Percentiles rank a stretch among this genome's conserved stretches.
These are phyloP conservation scores for Limnephilus lunatus DNA, from an alignment of 2,888 invertebrate species.

Conservation along the genomic window DNA sequence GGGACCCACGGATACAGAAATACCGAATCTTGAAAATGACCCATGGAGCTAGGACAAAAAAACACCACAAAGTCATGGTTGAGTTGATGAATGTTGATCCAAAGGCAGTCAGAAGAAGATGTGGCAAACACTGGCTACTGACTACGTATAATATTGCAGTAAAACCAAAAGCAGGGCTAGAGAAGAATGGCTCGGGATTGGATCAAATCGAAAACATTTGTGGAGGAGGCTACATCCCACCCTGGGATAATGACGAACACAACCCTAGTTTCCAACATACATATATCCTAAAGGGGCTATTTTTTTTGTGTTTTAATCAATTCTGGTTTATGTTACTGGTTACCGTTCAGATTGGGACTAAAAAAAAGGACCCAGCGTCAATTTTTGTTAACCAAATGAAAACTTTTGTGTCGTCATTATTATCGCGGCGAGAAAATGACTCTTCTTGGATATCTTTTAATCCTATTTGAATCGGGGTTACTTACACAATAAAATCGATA, in stretches of 20 bases:
- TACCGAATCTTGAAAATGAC: too few relatives aligned
- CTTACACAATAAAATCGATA: not conserved
- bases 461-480: not conserved
- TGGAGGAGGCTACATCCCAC: not conserved
- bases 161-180: not conserved
- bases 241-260: not conserved
- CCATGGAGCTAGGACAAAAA: too few relatives aligned
- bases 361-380: not conserved
- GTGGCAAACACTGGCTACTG: too few relatives aligned
- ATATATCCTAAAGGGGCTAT: too few relatives aligned
- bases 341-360: not conserved
- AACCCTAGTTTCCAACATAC: not conserved
- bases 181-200: not conserved
- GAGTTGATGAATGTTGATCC: too few relatives aligned
- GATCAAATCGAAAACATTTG: not conserved
- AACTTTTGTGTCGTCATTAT: not conserved
- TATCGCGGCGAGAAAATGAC: not conserved
- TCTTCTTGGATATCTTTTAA: not conserved
- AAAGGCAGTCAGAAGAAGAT: too few relatives aligned
- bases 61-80: too few relatives aligned
- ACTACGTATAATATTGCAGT: too few relatives aligned
- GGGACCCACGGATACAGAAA: too few relatives aligned
- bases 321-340: not conserved
- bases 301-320: too few relatives aligned
- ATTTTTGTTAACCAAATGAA: not conserved